Evolutionary conservation across 1,140 invertebrate species (phyloP), one percentile per base, ranked within the genome.

Genomic region (Scaptomyza graminum): DNA sequence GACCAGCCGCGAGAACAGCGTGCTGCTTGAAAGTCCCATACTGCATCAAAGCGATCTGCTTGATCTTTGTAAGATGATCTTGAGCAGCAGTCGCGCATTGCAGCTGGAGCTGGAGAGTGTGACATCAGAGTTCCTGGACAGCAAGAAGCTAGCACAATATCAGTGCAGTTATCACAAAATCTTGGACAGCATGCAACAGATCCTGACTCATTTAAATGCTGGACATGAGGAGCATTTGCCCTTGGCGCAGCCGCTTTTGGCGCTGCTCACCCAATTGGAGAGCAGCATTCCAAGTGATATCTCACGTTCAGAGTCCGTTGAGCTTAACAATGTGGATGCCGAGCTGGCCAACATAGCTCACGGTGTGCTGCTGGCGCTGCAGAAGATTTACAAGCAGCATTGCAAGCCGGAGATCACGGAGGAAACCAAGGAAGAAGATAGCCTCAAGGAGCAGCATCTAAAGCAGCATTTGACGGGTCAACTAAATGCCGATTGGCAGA

Each of bases 311-410:
- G 63, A 69, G 54, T 2, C 54, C 11, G 55, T 74, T 6, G 71
- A 84, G 50, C 65, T 91, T 4, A 49, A 49, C 15, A 82, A 90
- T 51, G 77, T 90, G 12, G 82, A 90, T 25, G 74, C 68, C 12
- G 79, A 93, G 74, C 78, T 94, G 4, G 93, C 95, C 83, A 92
- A 93, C 64, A 90, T 95, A 50, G 84, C 94, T 1, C 93, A 94
- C 52, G 93, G 91, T 39, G 93, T 95, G 77, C 90, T 96, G 1
- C 67, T 95, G 6, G 91, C 93, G 0, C 93, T 96, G 61, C 95
- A 96, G 85, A 94, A 94, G 49, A 92, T 96, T 41, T 95, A 94
- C 75, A 96, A 96, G 87, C 94, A 94, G 68, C 93, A 94, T 91
- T 74, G 91, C 37, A n/a, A 59, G 50, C 49, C 31, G 28, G 46